These are phyloP conservation scores for Melopsittacus undulatus DNA, from an alignment of 2,797 vertebrate genomes.

Conservation along the genomic window DNA sequence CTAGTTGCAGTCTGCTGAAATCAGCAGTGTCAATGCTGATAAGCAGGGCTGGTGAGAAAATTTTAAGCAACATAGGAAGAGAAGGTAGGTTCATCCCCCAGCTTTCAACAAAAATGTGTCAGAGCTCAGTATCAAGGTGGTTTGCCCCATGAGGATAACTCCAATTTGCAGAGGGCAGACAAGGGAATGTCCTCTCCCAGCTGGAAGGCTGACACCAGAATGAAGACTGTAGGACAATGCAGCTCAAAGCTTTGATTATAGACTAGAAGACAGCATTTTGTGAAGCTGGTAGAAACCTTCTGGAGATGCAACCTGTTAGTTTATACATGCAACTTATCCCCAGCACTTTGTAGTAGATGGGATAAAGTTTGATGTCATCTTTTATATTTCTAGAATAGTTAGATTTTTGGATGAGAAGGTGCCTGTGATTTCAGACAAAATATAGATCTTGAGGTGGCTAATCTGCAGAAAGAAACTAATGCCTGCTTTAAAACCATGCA, in stretches of 20 bases:
- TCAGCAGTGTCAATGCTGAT: neutral
- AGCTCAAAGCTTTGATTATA: neutral
- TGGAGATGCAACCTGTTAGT: neutral
- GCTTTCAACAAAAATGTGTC: neutral
- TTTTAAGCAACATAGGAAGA: neutral
- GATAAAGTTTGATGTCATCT: neutral
- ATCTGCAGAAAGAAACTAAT: slow-evolving; percentile 46
- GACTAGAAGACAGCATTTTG: neutral
- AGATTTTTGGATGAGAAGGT: neutral
- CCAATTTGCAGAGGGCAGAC: neutral
- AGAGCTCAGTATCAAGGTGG: neutral
- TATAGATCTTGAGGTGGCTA: slow-evolving; percentile 2
- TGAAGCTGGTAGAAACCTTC: neutral
- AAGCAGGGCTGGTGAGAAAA: neutral
- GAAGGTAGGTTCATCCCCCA: neutral
- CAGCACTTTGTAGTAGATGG: neutral
- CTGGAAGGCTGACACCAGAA: neutral
- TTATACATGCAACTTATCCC: neutral
- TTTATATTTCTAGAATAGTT: neutral
- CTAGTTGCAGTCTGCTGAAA: neutral
- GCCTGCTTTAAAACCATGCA: slow-evolving; percentile 24
- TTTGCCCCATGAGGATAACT: neutral
- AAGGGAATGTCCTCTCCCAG: neutral
- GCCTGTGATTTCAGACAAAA: slow-evolving; percentile 6
- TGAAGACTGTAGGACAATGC: rapidly evolving